Base-by-base conservation (phyloP, 2,113 vertebrate genomes). In the Tragelaphus imberbis region DNA sequence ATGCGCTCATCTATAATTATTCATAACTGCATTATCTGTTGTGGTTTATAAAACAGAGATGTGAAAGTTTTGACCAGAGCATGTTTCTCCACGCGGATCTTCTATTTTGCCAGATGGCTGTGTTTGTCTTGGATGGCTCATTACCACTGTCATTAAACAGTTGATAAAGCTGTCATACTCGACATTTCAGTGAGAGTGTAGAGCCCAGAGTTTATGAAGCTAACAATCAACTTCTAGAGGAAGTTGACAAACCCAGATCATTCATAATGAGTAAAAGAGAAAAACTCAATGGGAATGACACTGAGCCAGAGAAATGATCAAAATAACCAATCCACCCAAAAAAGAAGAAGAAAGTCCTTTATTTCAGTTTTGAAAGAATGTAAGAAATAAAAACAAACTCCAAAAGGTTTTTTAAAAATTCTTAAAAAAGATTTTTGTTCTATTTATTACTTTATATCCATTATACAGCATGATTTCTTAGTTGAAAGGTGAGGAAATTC, bases 321-420 rank as follows among this genome's bases (percentile, higher is more conserved):
- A 88, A 89, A 49, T 87, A 58, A 92, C 25, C 58, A 61, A 19
- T 63, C 28, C 13, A 59, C 82, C 30, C 25, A 44, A n/a, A 65
- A 77, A 87, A 77, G 27, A 87, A 92, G 75, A 15, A 77, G 21
- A 44, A 44, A 77, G 23, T 77, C 6, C 89, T 92, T 86, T 81
- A 56, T 85, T 90, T 81, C n/a, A 30, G 56, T 90, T 95, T 97
- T 88, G 51, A 58, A 97, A 75, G 53, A 94, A 47, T 17, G n/a
- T 7, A 65, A 28, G 9, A 93, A 91, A 89, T 86, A 75, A 96
- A 97, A 95, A 16, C 40, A 93, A 94, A 58, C 6, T 10, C 5
- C 23, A 84, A 85, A 85, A 21, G 2, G 1, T 27, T n/a, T 90
- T 90, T 71, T 17, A 1, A 17, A 16, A 68, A 47, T 33, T 90